phyloP scores from a whole-genome alignment of 2,113 vertebrate species.

The Campylomormyrus tamandua region DNA sequence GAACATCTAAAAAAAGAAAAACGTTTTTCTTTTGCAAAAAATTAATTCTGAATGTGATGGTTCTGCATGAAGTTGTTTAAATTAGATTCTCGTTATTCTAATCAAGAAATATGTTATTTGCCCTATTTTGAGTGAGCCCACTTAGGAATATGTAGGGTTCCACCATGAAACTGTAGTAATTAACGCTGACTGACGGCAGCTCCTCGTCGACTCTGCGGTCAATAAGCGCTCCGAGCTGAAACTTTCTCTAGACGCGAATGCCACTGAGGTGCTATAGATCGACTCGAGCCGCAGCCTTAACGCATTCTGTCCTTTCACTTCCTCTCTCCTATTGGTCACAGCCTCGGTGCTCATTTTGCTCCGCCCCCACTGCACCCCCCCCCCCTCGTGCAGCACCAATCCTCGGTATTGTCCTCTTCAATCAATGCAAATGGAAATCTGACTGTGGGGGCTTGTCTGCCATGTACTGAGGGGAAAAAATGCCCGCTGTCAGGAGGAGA shows the following conservation, averaged over 20 bases:
- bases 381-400: slow-evolving; percentile 26
- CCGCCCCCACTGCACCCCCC: slow-evolving; percentile 12
- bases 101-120: slow-evolving; percentile 39
- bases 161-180: slow-evolving; percentile 52
- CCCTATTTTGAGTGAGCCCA: slow-evolving; percentile 38
- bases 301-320: background rate
- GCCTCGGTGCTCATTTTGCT: slow-evolving; percentile 25
- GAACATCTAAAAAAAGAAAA: background rate
- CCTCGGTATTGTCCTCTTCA: slow-evolving; percentile 36
- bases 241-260: background rate
- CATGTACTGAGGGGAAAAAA: slow-evolving; percentile 15
- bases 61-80: slow-evolving; percentile 58
- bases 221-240: slow-evolving; percentile 37
- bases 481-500: slow-evolving; percentile 26
- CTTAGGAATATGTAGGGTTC: slow-evolving; percentile 37
- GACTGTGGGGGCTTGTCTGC: slow-evolving; percentile 26
- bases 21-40: slow-evolving; percentile 35
- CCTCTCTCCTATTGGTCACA: slow-evolving; percentile 33
- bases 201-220: slow-evolving; percentile 41
- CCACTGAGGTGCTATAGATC: background rate
- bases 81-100: slow-evolving; percentile 47
- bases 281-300: background rate
- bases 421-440: slow-evolving; percentile 37
- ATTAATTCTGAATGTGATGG: slow-evolving; percentile 55
- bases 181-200: slow-evolving; percentile 46